These are phyloP conservation scores for Trichosurus vulpecula DNA, from an alignment of 2,797 vertebrate genomes.

Conservation along the genomic window DNA sequence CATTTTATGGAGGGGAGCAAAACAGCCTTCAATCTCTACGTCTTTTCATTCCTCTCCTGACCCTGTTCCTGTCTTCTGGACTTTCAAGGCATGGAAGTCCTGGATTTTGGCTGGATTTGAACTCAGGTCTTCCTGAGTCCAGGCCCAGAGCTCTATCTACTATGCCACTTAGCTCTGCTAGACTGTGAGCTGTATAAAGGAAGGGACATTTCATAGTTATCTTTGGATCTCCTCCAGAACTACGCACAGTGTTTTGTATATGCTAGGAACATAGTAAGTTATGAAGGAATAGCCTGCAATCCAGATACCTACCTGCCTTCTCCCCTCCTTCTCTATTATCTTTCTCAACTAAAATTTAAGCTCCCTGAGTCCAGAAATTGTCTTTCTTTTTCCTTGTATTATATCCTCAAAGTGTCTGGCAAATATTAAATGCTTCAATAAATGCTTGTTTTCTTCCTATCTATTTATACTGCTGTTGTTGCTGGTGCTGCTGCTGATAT, in stretches of 20 bases:
- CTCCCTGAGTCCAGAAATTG: neutral
- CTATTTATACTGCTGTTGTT: neutral
- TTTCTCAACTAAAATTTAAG: neutral
- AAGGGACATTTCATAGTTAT: neutral
- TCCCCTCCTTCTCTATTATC: neutral
- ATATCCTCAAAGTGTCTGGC: too few species aligned
- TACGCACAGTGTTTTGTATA: neutral
- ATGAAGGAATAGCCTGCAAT: neutral
- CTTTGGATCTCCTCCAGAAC: neutral
- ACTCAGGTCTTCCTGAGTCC: too few species aligned
- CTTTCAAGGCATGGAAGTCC: neutral
- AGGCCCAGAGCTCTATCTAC: too few species aligned
- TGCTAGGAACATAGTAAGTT: neutral
- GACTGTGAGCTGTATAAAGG: neutral
- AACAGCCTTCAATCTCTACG: neutral
- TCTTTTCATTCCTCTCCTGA: neutral
- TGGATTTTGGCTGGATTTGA: neutral
- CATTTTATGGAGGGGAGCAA: neutral
- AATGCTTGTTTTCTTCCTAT: neutral
- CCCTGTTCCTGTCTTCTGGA: neutral
- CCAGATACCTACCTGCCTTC: neutral
- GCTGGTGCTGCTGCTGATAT: neutral
- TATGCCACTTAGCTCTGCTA: too few species aligned
- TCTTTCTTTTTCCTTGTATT: neutral
- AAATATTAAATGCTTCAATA: too few species aligned